Conservation (phyloP, 2,113 vertebrate species). For the Notothenia rossii region DNA sequence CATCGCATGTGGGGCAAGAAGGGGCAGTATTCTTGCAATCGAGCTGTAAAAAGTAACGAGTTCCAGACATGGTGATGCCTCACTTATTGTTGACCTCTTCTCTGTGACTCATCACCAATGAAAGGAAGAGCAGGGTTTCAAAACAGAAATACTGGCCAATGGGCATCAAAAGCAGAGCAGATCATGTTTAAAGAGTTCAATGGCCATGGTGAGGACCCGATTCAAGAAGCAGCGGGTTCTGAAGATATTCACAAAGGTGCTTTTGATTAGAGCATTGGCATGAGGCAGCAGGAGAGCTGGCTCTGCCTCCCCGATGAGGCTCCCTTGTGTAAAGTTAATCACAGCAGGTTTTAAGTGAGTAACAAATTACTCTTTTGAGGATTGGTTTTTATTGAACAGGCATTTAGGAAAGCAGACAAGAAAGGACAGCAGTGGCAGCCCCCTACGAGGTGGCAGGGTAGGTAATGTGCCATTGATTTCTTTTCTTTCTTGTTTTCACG, state of each 20-base stretch:
- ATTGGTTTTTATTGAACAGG: slow-evolving; percentile 35
- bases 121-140: slow-evolving; percentile 17
- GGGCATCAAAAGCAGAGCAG: not conserved
- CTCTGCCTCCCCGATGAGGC: slow-evolving; percentile 56
- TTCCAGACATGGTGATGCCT: slow-evolving; percentile 15
- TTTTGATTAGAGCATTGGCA: slow-evolving; percentile 69
- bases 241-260: slow-evolving; percentile 58
- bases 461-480: slow-evolving; percentile 20
- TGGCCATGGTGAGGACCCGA: slow-evolving; percentile 28
- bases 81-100: slow-evolving; percentile 21
- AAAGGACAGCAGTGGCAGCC: not conserved
- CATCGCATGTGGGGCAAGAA: not conserved
- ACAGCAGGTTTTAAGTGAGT: slow-evolving; percentile 49
- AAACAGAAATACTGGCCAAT: slow-evolving; percentile 4
- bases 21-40: not conserved
- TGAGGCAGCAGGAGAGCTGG: slow-evolving; percentile 37
- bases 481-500: not conserved
- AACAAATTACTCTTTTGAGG: slow-evolving; percentile 37
- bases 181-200: slow-evolving; percentile 42
- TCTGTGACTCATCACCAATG: not conserved
- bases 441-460: not conserved
- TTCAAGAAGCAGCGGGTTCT: slow-evolving; percentile 34
- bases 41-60: not conserved
- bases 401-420: slow-evolving; percentile 28
- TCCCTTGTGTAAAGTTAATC: slow-evolving; percentile 56